Base-by-base conservation (phyloP, 2,797 vertebrate genomes). In the Babyrousa celebensis region DNA sequence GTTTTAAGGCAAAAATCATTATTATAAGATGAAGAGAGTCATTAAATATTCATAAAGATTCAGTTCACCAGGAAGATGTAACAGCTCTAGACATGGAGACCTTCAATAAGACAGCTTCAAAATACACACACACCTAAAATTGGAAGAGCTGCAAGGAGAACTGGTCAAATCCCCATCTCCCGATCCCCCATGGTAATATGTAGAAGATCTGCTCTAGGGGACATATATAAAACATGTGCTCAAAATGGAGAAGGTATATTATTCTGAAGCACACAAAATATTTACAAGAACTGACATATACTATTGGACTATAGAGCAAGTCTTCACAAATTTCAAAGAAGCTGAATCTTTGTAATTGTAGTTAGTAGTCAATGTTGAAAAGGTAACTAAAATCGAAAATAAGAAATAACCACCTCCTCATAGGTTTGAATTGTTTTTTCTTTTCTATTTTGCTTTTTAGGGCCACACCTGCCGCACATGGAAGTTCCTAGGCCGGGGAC, bases 11-110 rank as follows among this genome's bases (percentile, higher is more conserved):
- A 85, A 87, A 80, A 78, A 74, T 65, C 85, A 75, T 58, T 72
- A 70, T 32, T 87, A 65, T 1, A 92, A 92, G 78, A 95, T 21
- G 27, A 78, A 93, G 27, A 89, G 48, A 77, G 43, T 89, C 78
- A 93, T 79, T 72, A 82, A 85, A 79, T 10, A 95, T 86, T 92
- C 78, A 93, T 87, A 92, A 83, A 94, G 48, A 9, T 54, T 97
- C 54, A 23, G 65, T 56, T 88, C 17, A 17, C 62, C 21, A 78
- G 93, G 68, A 90, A 95, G 62, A 72, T 25, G 18, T 25, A 86
- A 77, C 78, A 36, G 60, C 75, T 91, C 88, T 84, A 88, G 86
- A 89, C 29, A 25, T 18, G 29, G 68, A 89, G 12, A 56, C 11
- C 29, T 89, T 36, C 40, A 63, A 21, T 48, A 84, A 95, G 78